Evolutionary conservation across 2,888 invertebrate genomes (phyloP), one percentile per base, ranked within the genome.

Genomic region (Gymnoscelis rufifasciata): DNA sequence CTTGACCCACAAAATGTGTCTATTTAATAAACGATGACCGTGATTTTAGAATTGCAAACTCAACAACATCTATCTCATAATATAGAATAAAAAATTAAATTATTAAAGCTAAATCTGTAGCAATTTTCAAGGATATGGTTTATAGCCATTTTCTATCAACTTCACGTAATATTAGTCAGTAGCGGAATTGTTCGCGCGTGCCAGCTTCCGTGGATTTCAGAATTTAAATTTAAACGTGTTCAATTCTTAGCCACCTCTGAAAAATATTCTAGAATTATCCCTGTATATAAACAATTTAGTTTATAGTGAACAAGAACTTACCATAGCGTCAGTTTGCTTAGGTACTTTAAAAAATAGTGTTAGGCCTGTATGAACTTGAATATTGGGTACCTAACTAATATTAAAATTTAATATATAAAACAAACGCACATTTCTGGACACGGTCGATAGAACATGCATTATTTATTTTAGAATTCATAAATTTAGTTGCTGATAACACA

Each of bases 241-340:
- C 40, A 40, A 53, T 48, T 44, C 10, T 47, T 43, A 48, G 39
- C 36, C 36, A 40, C 35, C 37, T 56, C 41, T 55, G 31, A 53
- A 54, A 53, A 38, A 38, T 41, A 46, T 38, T 40, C 45, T 43
- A 40, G 48, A n/a, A 53, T 45, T 35, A 36, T 27, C 31, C 19
- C 40, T 37, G 33, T 23, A 10, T 24, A 14, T 54, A 40, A 24
- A 12, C 8, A 33, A 14, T 33, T 45, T 47, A 23, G 47, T 47
- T 49, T 46, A 42, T 12, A 30, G 36, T 43, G 47, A 42, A 47
- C 42, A 47, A 49, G 42, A 57, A 74, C 78, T 78, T 77, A 78
- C 75, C 75, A 68, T 43, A 60, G 59, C 70, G 57, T 74, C 76
- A 63, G 73, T 62, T 47, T 51, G 72, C 69, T 54, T 66, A n/a